A percentile compares a stretch with the other conserved stretches of the same genome.
Conservation (phyloP, 2,888 invertebrate species). For the Dermolepida albohirtum region DNA sequence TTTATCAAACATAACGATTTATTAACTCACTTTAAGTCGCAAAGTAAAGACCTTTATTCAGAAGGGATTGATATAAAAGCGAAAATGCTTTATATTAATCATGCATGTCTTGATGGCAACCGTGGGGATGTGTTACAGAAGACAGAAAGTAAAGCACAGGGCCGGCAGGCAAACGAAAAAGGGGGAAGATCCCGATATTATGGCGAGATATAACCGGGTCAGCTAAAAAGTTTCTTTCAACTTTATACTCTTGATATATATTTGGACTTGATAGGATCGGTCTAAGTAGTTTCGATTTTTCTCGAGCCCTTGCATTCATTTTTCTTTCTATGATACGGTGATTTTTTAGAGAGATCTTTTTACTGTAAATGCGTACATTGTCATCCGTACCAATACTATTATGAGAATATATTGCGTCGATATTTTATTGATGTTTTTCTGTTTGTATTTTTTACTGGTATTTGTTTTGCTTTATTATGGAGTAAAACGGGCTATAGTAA, state of each 20-base stretch:
- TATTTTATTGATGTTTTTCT: no score
- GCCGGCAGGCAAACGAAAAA: conserved; percentile 18
- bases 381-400: background rate
- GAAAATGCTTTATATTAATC: conserved; percentile 28
- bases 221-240: conserved; percentile 42
- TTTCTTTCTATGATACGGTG: conserved; percentile 29
- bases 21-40: conserved; percentile 16
- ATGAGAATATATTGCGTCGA: no score
- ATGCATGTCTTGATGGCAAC: conserved; percentile 14
- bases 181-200: background rate
- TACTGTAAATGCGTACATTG: background rate
- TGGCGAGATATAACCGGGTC: conserved; percentile 35
- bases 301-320: conserved; percentile 29
- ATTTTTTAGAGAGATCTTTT: conserved; percentile 21
- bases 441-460: no score
- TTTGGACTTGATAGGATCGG: conserved; percentile 37
- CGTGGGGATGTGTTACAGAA: conserved; percentile 9
- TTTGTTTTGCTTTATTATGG: no score
- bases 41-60: conserved; percentile 13
- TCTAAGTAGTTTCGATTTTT: conserved; percentile 41
- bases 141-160: conserved; percentile 5
- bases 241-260: conserved; percentile 37
- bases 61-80: conserved; percentile 25
- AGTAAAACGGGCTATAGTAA: no score
- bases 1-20: conserved; percentile 8